These are phyloP conservation scores for Xenopus borealis DNA, from an alignment of 2,113 vertebrate species.

Conservation along the genomic window DNA sequence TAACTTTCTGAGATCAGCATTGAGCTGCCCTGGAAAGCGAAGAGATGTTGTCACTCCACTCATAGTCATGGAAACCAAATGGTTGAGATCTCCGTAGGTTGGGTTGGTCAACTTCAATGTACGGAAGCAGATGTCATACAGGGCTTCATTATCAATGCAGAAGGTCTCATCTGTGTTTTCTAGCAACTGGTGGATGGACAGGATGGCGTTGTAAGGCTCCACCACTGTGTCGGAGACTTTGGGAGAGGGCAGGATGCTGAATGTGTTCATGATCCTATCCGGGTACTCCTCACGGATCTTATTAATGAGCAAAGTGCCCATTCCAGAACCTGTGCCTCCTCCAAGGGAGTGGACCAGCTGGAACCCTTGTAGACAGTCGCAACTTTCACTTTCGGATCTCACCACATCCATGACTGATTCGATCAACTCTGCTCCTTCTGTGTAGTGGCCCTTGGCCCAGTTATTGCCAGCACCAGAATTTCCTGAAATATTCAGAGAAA, in stretches of 20 bases:
- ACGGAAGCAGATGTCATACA: slow-evolving; percentile 92
- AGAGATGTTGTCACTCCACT: slow-evolving; percentile 93
- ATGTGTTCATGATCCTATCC: slow-evolving; percentile 89
- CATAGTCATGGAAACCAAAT: slow-evolving; percentile 92
- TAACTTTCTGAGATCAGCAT: slow-evolving; percentile 91
- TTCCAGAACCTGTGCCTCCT: slow-evolving; percentile 91
- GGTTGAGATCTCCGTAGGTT: slow-evolving; percentile 90
- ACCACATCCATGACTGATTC: slow-evolving; percentile 86
- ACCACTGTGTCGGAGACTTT: slow-evolving; percentile 95
- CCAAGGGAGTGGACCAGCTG: slow-evolving; percentile 91
- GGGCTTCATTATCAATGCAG: slow-evolving; percentile 95
- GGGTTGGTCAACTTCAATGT: slow-evolving; percentile 85
- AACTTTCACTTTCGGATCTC: slow-evolving; percentile 80
- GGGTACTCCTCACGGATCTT: slow-evolving; percentile 91
- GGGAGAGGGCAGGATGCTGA: slow-evolving; percentile 91
- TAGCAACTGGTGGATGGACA: slow-evolving; percentile 87
- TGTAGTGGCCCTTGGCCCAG: slow-evolving; percentile 98
- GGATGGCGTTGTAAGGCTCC: slow-evolving; percentile 92
- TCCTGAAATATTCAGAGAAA: slow-evolving; percentile 59
- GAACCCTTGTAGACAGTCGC: slow-evolving; percentile 94
- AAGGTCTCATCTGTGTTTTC: slow-evolving; percentile 88
- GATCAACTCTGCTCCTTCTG: slow-evolving; percentile 89
- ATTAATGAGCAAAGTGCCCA: slow-evolving; percentile 91
- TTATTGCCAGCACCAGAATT: slow-evolving; percentile 95
- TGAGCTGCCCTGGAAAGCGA: slow-evolving; percentile 93